Base-by-base conservation (phyloP, 2,888 invertebrate species). In the Diaprepes abbreviatus region DNA sequence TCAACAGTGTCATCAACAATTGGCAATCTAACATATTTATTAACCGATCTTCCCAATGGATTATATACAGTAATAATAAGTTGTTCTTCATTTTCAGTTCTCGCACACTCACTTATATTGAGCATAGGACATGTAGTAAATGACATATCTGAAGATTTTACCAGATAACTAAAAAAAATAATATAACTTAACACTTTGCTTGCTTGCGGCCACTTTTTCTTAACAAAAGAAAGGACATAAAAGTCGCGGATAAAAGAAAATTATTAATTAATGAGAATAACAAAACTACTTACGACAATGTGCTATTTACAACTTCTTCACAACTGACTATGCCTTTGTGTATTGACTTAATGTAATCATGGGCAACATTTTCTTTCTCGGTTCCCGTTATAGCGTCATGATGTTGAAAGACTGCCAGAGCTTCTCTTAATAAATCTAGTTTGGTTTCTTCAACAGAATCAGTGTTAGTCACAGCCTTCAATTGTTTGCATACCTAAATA, bases 341-440 rank as follows among this genome's bases (percentile, higher is more conserved):
- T n/a, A 98, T 83, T 38, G 94, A 83, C 17, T 91, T 85, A 38
- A 92, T 91, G 83, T 98, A 98, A 84, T 98, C 98, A 54, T 89
- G 82, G 0, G 96, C 92, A 0, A 98, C 92, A 81, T 91, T 87
- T 81, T 95, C 89, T 81, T 94, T 92, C 81, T 93, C 93, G 0
- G 94, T 94, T 3, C 94, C 94, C 0, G 94, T 93, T 1, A 96
- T 89, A 9, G 88, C 94, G 81, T 97, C 96, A 80, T 97, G 97
- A 80, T 97, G 96, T 80, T 96, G 96, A 90, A 93, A 89, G 1
- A 92, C 84, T 1, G 92, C 93, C 90, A 93, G 90, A 0, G 89
- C 90, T 74, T 90, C 89, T 31, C 74, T 12, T 2, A 75, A 33
- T 19, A 33, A 52, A n/a, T 69, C 38, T 16, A 72, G 17, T 4